Evolutionary conservation across 2,797 vertebrate genomes (phyloP), one percentile per base, ranked within the genome.

Genomic region (Mionectes olivaceus): DNA sequence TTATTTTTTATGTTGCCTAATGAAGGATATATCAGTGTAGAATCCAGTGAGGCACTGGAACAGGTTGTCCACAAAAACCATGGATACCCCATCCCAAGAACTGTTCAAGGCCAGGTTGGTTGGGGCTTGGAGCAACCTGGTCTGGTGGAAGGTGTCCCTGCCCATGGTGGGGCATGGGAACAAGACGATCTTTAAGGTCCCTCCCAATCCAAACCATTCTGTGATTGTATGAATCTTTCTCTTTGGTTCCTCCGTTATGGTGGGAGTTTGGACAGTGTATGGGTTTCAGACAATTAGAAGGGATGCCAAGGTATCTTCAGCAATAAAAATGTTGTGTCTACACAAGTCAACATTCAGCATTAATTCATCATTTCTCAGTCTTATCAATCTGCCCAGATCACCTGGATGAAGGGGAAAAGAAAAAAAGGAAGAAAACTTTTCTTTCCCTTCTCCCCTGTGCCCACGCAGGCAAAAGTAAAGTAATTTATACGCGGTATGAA

Each of bases 341-440:
- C 25, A 25, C 28, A 37, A 37, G 28, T 10, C 21, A 25, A 22
- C 19, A 63, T 43, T 43, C 28, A 43, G 13, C 19, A 23, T 44
- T 59, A 55, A 33, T 49, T 32, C 61, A 33, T 41, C 11, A 10
- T 43, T 74, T 64, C 67, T 64, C 32, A 2, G 13, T 11, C 25
- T 52, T 2, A 1, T 30, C 19, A 7, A 25, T 30, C 23, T 25
- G 9, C 11, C 5, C 55, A 52, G 17, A n/a, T 37, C 3, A 1
- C 16, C 11, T 9, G 7, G 10, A 11, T 37, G 49, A n/a, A 61
- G 5, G 4, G 3, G 28, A 9, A 5, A 10, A 25, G 28, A 49
- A 50, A 12, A 7, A n/a, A 10, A 25, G 8, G 7, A 27, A 41
- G 14, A 46, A 33, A 68, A 17, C 12, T 11, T 13, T 35, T 7